Evolutionary conservation across 2,888 invertebrate species (phyloP), one percentile per base, ranked within the genome.

Genomic region (Nysson spinosus): DNA sequence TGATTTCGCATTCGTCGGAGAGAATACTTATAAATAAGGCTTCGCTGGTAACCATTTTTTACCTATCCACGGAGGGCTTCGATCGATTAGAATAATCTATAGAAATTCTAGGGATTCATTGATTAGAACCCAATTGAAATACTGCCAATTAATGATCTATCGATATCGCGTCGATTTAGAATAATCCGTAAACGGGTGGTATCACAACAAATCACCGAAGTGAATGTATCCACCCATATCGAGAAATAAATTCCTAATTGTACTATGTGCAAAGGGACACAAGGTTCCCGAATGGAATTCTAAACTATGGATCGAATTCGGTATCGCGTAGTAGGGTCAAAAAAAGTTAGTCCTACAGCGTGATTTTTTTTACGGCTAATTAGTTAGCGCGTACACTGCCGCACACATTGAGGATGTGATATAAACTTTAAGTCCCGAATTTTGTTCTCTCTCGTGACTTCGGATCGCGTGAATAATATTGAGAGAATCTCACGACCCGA

Each of bases 321-420:
- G n/a, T n/a, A n/a, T n/a, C n/a, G n/a, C n/a, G n/a, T n/a, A n/a
- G n/a, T n/a, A n/a, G n/a, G n/a, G n/a, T n/a, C n/a, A n/a, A n/a
- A n/a, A n/a, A n/a, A n/a, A n/a, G n/a, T n/a, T n/a, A n/a, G n/a
- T n/a, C n/a, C n/a, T n/a, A n/a, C n/a, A n/a, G n/a, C n/a, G n/a
- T n/a, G n/a, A n/a, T n/a, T n/a, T 16, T 24, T 30, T 43, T 26
- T 32, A 58, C 46, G 56, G 49, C 50, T 49, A 34, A 28, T 49
- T 47, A 5, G 34, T 34, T 69, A 58, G 66, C 28, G 26, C 57
- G 57, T 63, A 80, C 74, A 83, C 80, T 83, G 83, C 83, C 81
- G 78, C 78, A 79, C 79, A 81, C 74, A 73, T 74, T 75, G 68
- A 77, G 52, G 72, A 83, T 83, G 83, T 83, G 83, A 83, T 83